Evolutionary conservation across 1,140 invertebrate species (phyloP).

Genomic region (Parasteatoda tepidariorum): DNA sequence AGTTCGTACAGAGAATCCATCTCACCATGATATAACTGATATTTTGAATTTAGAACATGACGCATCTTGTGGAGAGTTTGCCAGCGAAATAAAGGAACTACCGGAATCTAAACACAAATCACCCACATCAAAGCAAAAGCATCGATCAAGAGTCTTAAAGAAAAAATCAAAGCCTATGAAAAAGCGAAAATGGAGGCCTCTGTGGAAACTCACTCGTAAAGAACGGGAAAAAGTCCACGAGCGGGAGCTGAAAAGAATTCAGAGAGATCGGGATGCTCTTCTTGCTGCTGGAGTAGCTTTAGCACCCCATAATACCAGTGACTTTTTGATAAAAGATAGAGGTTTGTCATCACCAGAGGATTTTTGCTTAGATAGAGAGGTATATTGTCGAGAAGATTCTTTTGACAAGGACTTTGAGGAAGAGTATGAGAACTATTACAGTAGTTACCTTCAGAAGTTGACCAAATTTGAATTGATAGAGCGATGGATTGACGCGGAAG

Average conservation of each 20-base stretch:
- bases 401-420: neutral
- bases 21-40: neutral
- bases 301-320: neutral
- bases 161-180: neutral
- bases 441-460: neutral
- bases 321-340: neutral
- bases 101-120: neutral
- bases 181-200: neutral
- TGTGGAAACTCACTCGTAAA: neutral
- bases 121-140: neutral
- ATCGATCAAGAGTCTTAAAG: neutral
- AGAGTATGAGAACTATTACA: neutral
- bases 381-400: neutral
- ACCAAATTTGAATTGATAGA: neutral
- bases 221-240: neutral
- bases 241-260: neutral
- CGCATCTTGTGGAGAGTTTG: neutral
- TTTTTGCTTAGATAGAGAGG: neutral
- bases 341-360: neutral
- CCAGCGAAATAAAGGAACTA: neutral
- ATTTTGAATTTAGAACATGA: neutral
- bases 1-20: too few species aligned
- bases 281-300: neutral
- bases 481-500: neutral
- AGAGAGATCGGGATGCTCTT: neutral